A percentile compares a stretch with the other conserved stretches of the same genome.
Evolutionary conservation across 2,113 vertebrate genomes (phyloP).

Genomic region (Globicephala melas): DNA sequence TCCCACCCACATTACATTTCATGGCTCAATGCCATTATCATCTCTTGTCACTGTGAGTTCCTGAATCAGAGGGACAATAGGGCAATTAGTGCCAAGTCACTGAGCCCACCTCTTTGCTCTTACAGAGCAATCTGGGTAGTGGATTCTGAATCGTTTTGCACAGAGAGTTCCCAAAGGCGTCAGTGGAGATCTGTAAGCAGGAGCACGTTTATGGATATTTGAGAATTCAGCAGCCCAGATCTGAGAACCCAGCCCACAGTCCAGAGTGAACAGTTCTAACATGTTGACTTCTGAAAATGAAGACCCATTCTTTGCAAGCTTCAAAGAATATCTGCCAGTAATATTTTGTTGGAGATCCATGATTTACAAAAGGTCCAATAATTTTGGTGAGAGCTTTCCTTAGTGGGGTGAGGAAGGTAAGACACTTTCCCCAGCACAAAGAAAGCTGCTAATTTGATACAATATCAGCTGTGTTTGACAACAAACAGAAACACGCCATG

Average conservation of each 20-base stretch:
- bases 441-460: neutral
- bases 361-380: neutral
- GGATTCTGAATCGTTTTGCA: neutral
- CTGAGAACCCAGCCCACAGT: neutral
- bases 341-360: neutral
- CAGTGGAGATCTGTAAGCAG: neutral
- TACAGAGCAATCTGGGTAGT: neutral
- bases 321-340: neutral
- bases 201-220: neutral
- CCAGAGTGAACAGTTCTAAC: neutral
- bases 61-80: neutral
- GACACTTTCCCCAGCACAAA: neutral
- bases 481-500: neutral
- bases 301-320: neutral
- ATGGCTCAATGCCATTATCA: neutral
- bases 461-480: conserved; percentile 52
- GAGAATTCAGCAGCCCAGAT: neutral
- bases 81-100: neutral
- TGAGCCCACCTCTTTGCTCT: neutral
- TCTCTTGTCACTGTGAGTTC: neutral
- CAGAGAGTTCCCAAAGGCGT: neutral
- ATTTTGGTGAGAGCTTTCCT: neutral
- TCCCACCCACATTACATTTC: neutral
- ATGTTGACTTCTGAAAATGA: neutral
- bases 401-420: neutral